Evolutionary conservation across 37 sponge, comb jelly and placozoan species (phyloP).

Genomic region (Bolinopsis microptera): DNA sequence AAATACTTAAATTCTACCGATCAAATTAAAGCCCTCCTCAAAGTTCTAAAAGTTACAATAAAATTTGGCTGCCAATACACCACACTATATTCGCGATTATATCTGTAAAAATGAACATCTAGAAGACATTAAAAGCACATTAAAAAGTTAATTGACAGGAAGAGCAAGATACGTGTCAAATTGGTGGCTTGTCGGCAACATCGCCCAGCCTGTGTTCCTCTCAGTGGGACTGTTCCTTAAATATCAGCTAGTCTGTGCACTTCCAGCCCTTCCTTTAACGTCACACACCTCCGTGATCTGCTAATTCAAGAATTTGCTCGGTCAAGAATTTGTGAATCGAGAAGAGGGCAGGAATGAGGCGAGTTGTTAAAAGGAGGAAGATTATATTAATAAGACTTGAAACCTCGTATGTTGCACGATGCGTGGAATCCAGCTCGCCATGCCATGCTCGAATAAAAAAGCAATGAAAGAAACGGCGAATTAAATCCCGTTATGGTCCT

Average conservation of each 20-base stretch:
- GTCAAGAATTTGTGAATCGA: neutral
- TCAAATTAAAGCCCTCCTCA: no score
- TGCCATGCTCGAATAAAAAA: neutral
- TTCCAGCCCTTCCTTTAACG: neutral
- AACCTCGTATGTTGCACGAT: no score
- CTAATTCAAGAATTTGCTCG: neutral
- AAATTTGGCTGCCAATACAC: no score
- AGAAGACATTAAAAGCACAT: no score
- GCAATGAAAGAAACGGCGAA: neutral
- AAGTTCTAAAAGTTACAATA: no score
- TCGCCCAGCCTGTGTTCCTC: neutral
- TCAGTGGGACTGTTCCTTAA: neutral
- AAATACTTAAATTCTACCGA: no score
- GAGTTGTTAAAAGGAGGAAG: neutral
- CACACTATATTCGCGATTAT: no score
- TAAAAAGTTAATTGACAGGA: no score
- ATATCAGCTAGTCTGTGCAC: neutral
- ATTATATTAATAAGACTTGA: no score
- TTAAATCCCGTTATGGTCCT: neutral
- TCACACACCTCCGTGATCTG: neutral
- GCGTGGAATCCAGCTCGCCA: neutral
- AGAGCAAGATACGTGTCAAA: neutral
- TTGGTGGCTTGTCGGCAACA: neutral
- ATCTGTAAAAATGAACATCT: no score
- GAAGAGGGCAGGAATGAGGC: neutral